Percentiles rank a stretch among this genome's conserved stretches.
phyloP scores from a whole-genome alignment of 2,113 vertebrate genomes.

The Grantiella picta region DNA sequence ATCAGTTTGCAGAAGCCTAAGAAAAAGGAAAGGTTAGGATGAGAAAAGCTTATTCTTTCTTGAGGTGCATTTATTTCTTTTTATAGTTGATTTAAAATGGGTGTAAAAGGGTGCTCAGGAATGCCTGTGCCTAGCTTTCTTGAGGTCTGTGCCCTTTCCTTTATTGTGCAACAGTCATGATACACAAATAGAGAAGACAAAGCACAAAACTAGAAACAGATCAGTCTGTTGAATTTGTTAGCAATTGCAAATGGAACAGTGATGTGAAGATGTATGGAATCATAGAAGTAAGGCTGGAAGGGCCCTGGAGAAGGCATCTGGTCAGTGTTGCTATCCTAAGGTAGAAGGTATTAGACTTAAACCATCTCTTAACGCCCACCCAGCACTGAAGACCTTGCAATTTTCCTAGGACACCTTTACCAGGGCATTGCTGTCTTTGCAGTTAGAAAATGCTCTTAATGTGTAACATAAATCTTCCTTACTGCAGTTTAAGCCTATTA shows the following conservation, averaged over 20 bases:
- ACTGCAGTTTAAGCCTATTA: constrained; percentile 16
- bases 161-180: not conserved
- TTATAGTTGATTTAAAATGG: not conserved
- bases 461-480: constrained; percentile 15
- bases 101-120: not conserved
- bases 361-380: not conserved
- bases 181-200: not conserved
- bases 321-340: not conserved
- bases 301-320: not conserved
- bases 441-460: constrained; percentile 27
- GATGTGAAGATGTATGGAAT: not conserved
- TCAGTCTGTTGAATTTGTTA: not conserved
- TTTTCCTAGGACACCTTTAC: not conserved
- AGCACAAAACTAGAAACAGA: not conserved
- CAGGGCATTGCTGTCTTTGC: not conserved
- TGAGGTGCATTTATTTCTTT: not conserved
- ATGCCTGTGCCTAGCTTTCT: not conserved
- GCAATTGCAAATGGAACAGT: not conserved
- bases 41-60: not conserved
- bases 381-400: not conserved
- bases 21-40: not conserved
- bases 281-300: not conserved
- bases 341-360: not conserved
- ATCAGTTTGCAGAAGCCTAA: not conserved
- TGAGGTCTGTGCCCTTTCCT: not conserved